A percentile compares a stretch with the other conserved stretches of the same genome.
Conservation (phyloP, 2,113 vertebrate genomes). For the Hystrix cristata region DNA sequence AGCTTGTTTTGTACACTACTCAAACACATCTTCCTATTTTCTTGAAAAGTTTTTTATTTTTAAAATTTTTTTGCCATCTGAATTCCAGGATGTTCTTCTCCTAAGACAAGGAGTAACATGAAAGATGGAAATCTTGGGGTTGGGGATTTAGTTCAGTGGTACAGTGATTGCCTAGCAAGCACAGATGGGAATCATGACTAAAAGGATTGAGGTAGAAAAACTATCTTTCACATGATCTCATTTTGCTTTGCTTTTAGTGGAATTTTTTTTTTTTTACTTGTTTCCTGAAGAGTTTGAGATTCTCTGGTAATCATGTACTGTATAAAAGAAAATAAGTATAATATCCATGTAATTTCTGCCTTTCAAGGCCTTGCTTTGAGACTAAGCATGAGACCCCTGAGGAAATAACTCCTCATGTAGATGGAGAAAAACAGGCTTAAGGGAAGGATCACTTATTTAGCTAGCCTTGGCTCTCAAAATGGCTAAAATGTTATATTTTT, state of each 20-base stretch:
- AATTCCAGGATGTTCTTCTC: background rate
- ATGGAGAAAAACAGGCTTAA: no score
- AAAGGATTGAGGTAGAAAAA: background rate
- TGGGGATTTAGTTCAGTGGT: no score
- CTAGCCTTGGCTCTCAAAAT: background rate
- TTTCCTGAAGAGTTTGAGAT: background rate
- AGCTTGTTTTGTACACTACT: background rate
- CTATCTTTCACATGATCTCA: background rate
- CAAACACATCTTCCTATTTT: background rate
- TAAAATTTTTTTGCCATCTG: background rate
- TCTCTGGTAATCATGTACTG: background rate
- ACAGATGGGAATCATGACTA: rapidly evolving
- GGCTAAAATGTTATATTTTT: background rate
- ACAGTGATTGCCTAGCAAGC: no score
- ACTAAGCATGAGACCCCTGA: background rate
- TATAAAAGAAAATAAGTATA: background rate
- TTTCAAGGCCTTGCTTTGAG: background rate
- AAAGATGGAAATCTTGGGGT: rapidly evolving
- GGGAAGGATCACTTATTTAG: background rate
- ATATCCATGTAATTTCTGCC: background rate
- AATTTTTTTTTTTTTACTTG: background rate
- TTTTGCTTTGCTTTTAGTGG: background rate
- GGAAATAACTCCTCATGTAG: background rate
- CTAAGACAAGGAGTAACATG: background rate
- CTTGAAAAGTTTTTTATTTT: background rate